These are phyloP conservation scores for Chromobotia macracanthus DNA, from an alignment of 2,797 vertebrate species.

Conservation along the genomic window DNA sequence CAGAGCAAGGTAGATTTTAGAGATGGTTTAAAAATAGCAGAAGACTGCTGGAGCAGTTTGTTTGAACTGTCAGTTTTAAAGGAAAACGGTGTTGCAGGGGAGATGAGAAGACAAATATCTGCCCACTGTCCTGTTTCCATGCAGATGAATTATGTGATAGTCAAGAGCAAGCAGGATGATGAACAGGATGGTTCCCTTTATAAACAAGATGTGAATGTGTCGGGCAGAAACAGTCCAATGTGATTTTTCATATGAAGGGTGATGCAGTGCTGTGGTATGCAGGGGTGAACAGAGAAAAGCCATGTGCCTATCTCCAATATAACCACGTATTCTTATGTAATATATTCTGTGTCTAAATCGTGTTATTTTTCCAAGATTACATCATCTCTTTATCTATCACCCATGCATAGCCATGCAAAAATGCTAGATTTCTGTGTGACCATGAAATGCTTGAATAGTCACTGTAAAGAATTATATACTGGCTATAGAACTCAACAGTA, in stretches of 20 bases:
- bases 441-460: conserved; percentile 78
- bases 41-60: conserved; percentile 26
- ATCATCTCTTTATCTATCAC: conserved; percentile 59
- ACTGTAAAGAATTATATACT: conserved; percentile 28
- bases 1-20: conserved; percentile 22
- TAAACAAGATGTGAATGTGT: conserved; percentile 70
- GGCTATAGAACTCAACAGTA: conserved; percentile 1
- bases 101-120: conserved; percentile 33
- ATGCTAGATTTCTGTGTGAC: conserved; percentile 53
- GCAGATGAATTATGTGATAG: conserved; percentile 5
- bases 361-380: conserved; percentile 55
- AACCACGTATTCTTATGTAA: conserved; percentile 12
- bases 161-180: neutral
- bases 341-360: conserved; percentile 57
- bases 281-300: conserved; percentile 58
- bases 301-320: neutral
- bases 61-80: conserved; percentile 50
- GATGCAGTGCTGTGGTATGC: conserved; percentile 64
- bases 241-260: conserved; percentile 50
- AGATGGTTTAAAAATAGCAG: conserved; percentile 49
- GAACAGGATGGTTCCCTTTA: conserved; percentile 45
- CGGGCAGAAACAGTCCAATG: conserved; percentile 46
- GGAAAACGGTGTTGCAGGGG: conserved; percentile 15
- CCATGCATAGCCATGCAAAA: conserved; percentile 68
- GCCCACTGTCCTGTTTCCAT: conserved; percentile 31